A percentile compares a stretch with the other conserved stretches of the same genome.
Conservation (phyloP, 1,140 invertebrate species). For the Drosophila lowei region DNA sequence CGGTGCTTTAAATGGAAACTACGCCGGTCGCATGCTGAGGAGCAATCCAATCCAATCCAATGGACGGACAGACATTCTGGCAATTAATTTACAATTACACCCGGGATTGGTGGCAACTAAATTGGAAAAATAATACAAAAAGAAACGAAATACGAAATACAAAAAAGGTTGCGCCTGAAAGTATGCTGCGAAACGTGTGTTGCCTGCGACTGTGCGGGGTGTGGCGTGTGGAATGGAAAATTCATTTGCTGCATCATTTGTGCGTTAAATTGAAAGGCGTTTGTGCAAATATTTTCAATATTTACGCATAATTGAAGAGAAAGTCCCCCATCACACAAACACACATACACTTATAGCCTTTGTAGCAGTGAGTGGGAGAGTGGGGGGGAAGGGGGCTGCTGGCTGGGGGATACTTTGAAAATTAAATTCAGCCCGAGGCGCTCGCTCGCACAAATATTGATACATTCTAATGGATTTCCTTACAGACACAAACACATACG, state of each 20-base stretch:
- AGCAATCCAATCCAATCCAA: conserved; percentile 3
- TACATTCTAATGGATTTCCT: conserved; percentile 80
- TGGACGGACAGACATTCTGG: conserved; percentile 15
- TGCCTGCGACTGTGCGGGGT: background rate
- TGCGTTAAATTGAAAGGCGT: conserved; percentile 68
- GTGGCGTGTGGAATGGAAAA: conserved; percentile 16
- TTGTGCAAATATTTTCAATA: conserved; percentile 74
- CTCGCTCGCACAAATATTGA: conserved; percentile 76
- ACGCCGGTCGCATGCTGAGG: conserved; percentile 25
- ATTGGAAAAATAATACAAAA: conserved; percentile 18
- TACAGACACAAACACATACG: conserved; percentile 29
- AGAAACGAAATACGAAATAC: background rate
- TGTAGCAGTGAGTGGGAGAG: background rate
- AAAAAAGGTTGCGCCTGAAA: conserved; percentile 37
- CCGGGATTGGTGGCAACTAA: conserved; percentile 14
- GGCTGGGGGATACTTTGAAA: conserved; percentile 67
- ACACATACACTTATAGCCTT: conserved; percentile 2
- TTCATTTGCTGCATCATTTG: conserved; percentile 49
- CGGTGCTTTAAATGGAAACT: conserved; percentile 49
- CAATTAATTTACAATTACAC: conserved; percentile 76
- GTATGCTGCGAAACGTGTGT: conserved; percentile 35
- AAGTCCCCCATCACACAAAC: conserved; percentile 9
- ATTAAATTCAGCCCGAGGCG: conserved; percentile 77
- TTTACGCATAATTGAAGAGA: conserved; percentile 73
- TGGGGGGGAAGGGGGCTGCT: background rate